A percentile compares a stretch with the other conserved stretches of the same genome.
These are phyloP conservation scores for Bicyclus anynana DNA, from an alignment of 1,140 invertebrate species.

Conservation along the genomic window DNA sequence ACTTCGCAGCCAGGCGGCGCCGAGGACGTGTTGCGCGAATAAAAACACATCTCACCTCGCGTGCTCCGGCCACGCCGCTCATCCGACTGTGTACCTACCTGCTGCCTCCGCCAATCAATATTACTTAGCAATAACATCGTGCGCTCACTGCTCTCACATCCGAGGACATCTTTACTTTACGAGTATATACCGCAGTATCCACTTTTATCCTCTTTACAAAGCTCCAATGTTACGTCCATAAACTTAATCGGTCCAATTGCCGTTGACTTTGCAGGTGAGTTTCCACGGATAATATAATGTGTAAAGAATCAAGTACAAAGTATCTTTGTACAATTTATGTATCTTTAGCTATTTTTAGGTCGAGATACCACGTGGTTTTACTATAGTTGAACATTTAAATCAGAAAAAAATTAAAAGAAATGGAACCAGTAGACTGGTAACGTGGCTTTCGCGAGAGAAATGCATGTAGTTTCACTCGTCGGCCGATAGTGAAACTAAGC, in stretches of 20 bases:
- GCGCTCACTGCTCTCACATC: conserved; percentile 3
- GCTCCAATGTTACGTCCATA: background rate
- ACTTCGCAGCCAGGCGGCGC: conserved; percentile 51
- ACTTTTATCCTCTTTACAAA: background rate
- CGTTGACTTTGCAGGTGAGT: too few species aligned
- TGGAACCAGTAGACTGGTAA: conserved; percentile 38
- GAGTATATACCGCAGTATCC: background rate
- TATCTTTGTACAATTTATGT: too few species aligned
- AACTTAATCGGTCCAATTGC: too few species aligned
- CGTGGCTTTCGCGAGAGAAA: conserved; percentile 64
- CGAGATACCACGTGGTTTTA: background rate
- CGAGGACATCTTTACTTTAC: background rate
- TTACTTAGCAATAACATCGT: conserved; percentile 55
- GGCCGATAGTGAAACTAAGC: conserved; percentile 47
- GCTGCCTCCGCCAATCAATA: conserved; percentile 63
- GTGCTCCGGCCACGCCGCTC: conserved; percentile 27
- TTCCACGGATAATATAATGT: too few species aligned
- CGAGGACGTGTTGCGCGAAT: conserved; percentile 71
- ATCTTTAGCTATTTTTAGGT: too few species aligned
- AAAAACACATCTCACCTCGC: conserved; percentile 69
- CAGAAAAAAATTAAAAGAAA: conserved; percentile 9
- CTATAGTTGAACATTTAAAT: background rate
- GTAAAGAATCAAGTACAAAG: too few species aligned
- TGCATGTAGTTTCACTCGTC: conserved; percentile 56
- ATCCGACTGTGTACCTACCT: conserved; percentile 16